These are phyloP conservation scores for Barbus barbus DNA, from an alignment of 2,113 vertebrate species.

Conservation along the genomic window DNA sequence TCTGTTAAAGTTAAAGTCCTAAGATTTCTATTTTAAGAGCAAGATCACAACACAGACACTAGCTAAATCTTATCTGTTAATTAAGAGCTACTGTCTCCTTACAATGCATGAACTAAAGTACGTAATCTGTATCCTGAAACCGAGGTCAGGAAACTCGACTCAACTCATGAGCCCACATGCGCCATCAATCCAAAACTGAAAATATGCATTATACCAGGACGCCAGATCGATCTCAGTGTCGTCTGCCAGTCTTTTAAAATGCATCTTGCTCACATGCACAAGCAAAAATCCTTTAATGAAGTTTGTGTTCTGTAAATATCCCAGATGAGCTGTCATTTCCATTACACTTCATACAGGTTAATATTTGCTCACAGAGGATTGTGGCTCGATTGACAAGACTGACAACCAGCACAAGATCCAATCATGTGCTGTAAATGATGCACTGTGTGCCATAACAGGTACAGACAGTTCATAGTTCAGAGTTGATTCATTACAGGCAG, in stretches of 20 bases:
- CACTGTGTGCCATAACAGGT: neutral
- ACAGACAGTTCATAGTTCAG: neutral
- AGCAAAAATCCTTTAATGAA: neutral
- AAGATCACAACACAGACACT: neutral
- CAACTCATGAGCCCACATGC: neutral
- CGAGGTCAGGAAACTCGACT: neutral
- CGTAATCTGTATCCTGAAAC: neutral
- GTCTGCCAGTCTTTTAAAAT: neutral
- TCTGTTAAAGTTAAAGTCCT: too few relatives aligned
- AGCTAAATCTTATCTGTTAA: neutral
- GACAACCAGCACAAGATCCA: neutral
- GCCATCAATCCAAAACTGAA: neutral
- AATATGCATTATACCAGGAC: neutral
- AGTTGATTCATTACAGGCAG: neutral
- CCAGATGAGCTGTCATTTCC: neutral
- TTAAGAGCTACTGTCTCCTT: neutral
- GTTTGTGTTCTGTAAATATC: neutral
- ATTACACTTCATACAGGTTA: neutral
- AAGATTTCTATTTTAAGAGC: neutral
- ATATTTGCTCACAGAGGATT: constrained; percentile 1
- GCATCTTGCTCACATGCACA: neutral
- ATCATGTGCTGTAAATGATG: neutral
- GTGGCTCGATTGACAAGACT: neutral
- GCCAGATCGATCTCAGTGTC: neutral
- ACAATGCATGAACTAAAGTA: neutral